Conservation (phyloP, 2,113 vertebrate species). For the Crocuta crocuta region DNA sequence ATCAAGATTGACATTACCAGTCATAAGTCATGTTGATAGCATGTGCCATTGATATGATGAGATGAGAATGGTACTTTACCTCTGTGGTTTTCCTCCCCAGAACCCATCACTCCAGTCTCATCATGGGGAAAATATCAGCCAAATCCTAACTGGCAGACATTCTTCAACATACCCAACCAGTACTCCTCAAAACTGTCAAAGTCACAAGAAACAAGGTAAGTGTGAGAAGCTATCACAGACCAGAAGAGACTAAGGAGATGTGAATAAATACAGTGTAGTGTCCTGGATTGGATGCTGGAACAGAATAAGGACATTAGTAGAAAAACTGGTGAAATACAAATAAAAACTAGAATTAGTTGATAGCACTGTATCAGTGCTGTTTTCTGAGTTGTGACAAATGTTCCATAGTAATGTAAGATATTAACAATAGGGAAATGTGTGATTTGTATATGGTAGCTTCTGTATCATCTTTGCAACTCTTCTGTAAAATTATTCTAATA, state of each 20-base stretch:
- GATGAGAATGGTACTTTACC: background rate
- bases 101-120: background rate
- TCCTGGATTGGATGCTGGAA: background rate
- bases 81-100: background rate
- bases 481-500: slow-evolving; percentile 8
- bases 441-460: background rate
- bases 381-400: slow-evolving; percentile 12
- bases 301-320: background rate
- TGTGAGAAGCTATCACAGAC: background rate
- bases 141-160: background rate
- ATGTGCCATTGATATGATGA: background rate
- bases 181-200: slow-evolving; percentile 11
- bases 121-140: background rate
- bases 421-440: background rate
- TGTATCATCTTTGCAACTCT: background rate
- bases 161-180: slow-evolving; percentile 45
- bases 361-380: background rate
- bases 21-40: background rate
- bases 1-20: background rate
- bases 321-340: background rate
- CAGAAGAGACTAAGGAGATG: background rate
- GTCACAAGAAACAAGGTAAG: background rate
- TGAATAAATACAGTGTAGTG: background rate
- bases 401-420: background rate
- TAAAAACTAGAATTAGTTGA: background rate